phyloP scores from a whole-genome alignment of 2,113 vertebrate species.

The Gavia stellata region DNA sequence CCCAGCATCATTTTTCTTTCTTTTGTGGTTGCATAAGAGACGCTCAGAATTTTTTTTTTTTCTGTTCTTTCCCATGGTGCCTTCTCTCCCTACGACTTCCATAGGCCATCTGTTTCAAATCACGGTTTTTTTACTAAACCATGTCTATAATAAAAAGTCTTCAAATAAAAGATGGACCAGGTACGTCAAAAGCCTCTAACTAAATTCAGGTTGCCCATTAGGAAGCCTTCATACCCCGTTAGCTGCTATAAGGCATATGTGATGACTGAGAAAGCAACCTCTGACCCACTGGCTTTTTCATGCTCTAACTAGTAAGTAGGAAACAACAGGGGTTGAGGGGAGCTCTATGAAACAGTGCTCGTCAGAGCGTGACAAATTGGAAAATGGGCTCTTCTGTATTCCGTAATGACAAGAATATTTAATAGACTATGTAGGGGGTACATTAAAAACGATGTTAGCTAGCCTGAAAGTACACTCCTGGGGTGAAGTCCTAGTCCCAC shows the following conservation, averaged over 20 bases:
- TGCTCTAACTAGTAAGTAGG: conserved; percentile 64
- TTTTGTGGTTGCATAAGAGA: not conserved
- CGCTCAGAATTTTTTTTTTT: not conserved
- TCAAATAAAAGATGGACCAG: not conserved
- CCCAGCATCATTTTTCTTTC: conserved; percentile 13
- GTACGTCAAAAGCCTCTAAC: conserved; percentile 9
- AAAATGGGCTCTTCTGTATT: conserved; percentile 53
- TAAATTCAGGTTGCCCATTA: conserved; percentile 27
- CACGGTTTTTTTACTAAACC: not conserved
- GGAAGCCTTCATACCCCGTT: not conserved
- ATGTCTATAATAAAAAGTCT: not conserved
- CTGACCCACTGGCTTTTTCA: conserved; percentile 59
- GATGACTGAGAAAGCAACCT: conserved; percentile 41
- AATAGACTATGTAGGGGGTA: conserved; percentile 45
- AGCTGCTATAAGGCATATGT: not conserved
- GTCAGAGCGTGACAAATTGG: conserved; percentile 33
- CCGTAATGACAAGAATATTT: conserved; percentile 61
- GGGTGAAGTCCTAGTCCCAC: conserved; percentile 36
- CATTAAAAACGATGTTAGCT: conserved; percentile 55
- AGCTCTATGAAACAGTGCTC: conserved; percentile 35
- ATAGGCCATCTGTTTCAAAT: not conserved
- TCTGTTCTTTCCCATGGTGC: not conserved
- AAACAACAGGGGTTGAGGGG: conserved; percentile 61
- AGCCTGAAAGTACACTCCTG: conserved; percentile 29
- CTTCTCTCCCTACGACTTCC: not conserved